Base-by-base conservation (phyloP, 2,113 vertebrate genomes). In the Carassius auratus region DNA sequence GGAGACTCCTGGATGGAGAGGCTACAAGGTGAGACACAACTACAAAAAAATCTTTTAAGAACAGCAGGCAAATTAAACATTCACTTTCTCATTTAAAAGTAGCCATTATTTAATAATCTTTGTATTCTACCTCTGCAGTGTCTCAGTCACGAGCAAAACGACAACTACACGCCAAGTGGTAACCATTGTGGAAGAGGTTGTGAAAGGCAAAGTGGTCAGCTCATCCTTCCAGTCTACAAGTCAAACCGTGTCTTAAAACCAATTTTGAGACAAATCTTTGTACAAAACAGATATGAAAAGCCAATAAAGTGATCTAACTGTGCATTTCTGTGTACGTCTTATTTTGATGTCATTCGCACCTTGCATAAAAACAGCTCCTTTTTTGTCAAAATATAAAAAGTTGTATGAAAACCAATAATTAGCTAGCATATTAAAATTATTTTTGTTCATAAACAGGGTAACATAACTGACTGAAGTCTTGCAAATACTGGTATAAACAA, bases 1-100 rank as follows among this genome's bases (percentile, higher is more conserved):
- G 91, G 75, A 93, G 92, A 84, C 94, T 97, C 86, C 93, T 97
- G 90, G 95, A 97, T 1, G 93, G 89, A 93, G 95, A 3, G 91
- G 91, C 57, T 17, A 21, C 59, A 30, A 14, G 55, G 89, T 89
- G 62, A 89, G 81, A 17, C 23, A 21, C 57, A 2, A 74, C 36
- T 38, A 62, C 13, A 36, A 81, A 30, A 52, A 38, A 48, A 17
- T 14, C n/a, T 23, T 30, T 38, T 13, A 71, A n/a, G 17, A 48
- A 64, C 6, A 9, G 2, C 5, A 81, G 10, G 14, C 38, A 36
- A 8, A 19, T 33, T 19, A 21, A 57, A 55, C 8, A 57, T 33
- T 10, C 19, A 71, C 36, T 17, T 71, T 19, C 8, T 10, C 0
- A 10, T 38, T 71, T 66, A 36, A 36, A 17, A 21, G 10, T 42